phyloP scores from a whole-genome alignment of 2,797 vertebrate species.

The Pelobates cultripes region DNA sequence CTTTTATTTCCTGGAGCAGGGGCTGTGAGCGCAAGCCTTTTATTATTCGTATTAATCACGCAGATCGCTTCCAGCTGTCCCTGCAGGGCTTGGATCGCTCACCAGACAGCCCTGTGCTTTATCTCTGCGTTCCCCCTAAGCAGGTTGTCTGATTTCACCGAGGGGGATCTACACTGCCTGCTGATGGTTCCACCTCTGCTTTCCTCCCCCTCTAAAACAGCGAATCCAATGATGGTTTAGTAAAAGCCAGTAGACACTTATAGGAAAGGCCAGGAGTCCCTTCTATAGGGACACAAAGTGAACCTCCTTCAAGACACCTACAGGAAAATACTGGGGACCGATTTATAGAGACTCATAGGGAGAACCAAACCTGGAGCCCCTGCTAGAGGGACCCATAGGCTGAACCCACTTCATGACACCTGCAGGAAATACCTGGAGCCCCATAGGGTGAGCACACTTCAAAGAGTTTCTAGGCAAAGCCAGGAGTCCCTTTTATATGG shows the following conservation, averaged over 20 bases:
- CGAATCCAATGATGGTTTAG: neutral
- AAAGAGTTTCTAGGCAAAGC: too few species aligned
- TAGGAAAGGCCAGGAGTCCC: neutral
- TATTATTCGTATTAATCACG: conserved; percentile 53
- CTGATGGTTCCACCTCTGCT: conserved; percentile 4
- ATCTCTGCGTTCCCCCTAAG: conserved; percentile 25
- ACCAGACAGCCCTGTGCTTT: conserved; percentile 25
- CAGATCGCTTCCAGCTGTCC: conserved; percentile 49
- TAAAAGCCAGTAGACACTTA: too few species aligned
- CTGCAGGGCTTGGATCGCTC: conserved; percentile 30
- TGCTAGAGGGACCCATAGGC: too few species aligned
- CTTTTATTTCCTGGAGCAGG: conserved; percentile 44
- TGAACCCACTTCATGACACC: too few species aligned
- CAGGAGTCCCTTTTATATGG: too few species aligned
- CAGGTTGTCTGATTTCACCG: conserved; percentile 26
- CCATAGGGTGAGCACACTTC: too few species aligned
- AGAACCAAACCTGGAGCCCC: too few species aligned
- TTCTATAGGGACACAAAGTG: neutral
- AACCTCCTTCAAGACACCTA: too few species aligned
- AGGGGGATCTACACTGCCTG: conserved; percentile 23
- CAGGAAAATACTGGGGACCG: too few species aligned
- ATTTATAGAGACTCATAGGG: too few species aligned
- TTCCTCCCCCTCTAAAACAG: neutral
- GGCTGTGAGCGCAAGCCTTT: conserved; percentile 45
- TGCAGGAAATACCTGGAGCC: too few species aligned